phyloP scores from a whole-genome alignment of 2,113 vertebrate genomes.

The Oreocharis arfaki region DNA sequence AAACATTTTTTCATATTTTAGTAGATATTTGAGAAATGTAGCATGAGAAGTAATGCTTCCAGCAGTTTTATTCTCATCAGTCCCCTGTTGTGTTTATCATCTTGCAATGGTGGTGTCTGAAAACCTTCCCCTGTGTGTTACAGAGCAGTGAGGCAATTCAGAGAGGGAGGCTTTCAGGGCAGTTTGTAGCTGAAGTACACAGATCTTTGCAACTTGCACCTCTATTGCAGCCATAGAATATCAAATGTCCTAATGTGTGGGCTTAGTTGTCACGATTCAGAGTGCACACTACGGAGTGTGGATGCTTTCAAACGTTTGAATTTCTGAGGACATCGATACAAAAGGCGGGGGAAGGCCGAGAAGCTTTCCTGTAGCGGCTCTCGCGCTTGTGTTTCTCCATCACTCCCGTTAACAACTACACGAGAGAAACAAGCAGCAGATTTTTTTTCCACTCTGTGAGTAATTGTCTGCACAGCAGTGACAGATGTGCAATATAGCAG shows the following conservation, averaged over 20 bases:
- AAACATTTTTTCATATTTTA: neutral
- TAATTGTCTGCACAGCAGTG: constrained; percentile 86
- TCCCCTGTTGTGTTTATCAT: neutral
- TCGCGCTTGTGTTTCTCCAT: constrained; percentile 53
- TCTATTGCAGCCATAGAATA: neutral
- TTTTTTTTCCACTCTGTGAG: constrained; percentile 67
- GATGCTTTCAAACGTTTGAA: neutral
- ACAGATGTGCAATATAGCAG: constrained; percentile 94
- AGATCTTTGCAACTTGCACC: neutral
- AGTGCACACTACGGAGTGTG: rapidly evolving
- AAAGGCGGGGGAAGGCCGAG: neutral
- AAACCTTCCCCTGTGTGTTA: neutral
- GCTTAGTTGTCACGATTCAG: neutral
- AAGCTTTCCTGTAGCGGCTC: neutral
- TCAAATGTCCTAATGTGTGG: neutral
- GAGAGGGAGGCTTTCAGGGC: neutral
- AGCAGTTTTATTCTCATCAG: neutral
- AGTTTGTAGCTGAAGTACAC: neutral
- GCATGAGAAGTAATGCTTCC: neutral
- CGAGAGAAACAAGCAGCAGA: constrained; percentile 68
- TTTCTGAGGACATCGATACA: neutral
- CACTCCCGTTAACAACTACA: constrained; percentile 66
- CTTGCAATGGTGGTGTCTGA: neutral
- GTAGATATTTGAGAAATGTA: neutral
- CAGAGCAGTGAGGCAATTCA: neutral